These are phyloP conservation scores for Bimastos eiseni DNA, from an alignment of 2,888 invertebrate species.

Conservation along the genomic window DNA sequence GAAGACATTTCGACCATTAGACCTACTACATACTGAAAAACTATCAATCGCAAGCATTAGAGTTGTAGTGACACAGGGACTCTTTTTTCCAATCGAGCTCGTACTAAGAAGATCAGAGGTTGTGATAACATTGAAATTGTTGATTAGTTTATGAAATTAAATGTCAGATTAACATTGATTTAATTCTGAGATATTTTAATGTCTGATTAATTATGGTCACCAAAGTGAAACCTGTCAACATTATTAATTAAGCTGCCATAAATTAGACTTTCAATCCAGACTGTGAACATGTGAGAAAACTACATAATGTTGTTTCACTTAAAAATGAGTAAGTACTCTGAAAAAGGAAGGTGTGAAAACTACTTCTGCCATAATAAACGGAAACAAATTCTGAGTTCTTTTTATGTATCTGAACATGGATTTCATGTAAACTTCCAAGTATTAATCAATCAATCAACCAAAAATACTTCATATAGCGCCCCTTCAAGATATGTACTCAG, in stretches of 20 bases:
- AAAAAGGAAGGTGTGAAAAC: background rate
- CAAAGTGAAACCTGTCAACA: background rate
- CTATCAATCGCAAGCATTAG: too few relatives aligned
- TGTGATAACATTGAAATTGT: background rate
- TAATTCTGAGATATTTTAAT: background rate
- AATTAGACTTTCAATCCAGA: background rate
- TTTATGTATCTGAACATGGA: background rate
- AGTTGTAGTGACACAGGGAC: too few relatives aligned
- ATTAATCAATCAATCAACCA: too few relatives aligned
- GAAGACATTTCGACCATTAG: background rate
- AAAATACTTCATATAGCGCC: too few relatives aligned
- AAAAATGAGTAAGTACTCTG: background rate
- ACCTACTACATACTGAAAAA: background rate
- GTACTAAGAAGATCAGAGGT: background rate
- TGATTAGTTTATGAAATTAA: background rate
- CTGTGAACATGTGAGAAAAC: background rate
- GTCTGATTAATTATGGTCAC: background rate
- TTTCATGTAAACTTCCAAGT: too few relatives aligned
- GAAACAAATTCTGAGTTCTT: conserved; percentile 4
- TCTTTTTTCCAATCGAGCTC: too few relatives aligned
- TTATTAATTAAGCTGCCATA: background rate
- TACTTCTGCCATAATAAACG: background rate
- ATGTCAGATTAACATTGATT: background rate
- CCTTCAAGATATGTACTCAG: too few relatives aligned
- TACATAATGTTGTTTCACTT: background rate